phyloP scores from a whole-genome alignment of 1,140 invertebrate genomes.

The Drosophila yakuba region DNA sequence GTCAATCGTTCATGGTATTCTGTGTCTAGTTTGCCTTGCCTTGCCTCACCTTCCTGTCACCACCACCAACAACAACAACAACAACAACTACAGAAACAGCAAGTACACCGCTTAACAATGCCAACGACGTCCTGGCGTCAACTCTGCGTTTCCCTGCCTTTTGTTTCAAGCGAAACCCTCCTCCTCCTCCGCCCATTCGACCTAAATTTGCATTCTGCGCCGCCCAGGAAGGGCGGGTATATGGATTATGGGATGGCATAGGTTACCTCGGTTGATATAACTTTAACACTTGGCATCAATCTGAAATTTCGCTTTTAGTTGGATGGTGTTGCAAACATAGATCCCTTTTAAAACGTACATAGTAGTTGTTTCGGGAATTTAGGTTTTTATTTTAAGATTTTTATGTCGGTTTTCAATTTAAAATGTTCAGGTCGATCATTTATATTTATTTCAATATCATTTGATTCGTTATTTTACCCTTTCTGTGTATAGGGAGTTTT shows the following conservation, averaged over 20 bases:
- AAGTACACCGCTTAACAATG: conserved; percentile 25
- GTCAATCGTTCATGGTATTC: conserved; percentile 42
- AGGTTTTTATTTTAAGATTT: too few relatives aligned
- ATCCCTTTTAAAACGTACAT: too few relatives aligned
- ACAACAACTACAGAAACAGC: background rate
- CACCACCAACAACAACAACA: background rate
- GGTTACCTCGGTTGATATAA: background rate
- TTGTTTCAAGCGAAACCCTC: background rate
- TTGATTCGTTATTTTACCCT: background rate
- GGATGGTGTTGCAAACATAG: too few relatives aligned
- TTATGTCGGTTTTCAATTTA: too few relatives aligned
- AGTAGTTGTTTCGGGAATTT: too few relatives aligned
- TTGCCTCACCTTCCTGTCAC: conserved; percentile 3
- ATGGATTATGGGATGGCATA: background rate
- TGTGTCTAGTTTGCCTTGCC: conserved; percentile 24
- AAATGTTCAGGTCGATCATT: background rate
- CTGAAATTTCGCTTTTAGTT: background rate
- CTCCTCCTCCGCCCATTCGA: conserved; percentile 3
- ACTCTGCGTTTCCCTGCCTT: conserved; percentile 16
- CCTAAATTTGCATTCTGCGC: conserved; percentile 39
- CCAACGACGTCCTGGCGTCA: conserved; percentile 46
- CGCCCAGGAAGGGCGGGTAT: conserved; percentile 21
- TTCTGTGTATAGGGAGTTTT: background rate
- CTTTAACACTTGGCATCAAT: background rate
- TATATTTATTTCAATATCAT: background rate